Evolutionary conservation across 2,888 invertebrate genomes (phyloP).

Genomic region (Acronicta leporina): DNA sequence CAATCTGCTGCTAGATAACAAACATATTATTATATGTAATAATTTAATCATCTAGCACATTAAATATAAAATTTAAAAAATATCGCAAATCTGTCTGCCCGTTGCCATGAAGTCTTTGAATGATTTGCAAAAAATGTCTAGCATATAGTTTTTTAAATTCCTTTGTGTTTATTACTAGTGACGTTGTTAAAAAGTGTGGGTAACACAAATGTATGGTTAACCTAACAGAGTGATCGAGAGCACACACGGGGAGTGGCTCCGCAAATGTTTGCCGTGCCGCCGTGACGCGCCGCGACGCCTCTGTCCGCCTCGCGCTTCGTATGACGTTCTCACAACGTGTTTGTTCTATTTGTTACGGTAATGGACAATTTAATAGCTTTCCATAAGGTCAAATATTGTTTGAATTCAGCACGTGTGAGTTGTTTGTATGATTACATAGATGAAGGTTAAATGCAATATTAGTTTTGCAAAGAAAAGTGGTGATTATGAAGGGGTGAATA

Average conservation of each 20-base stretch:
- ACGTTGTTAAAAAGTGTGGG: constrained; percentile 18
- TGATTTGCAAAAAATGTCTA: no score
- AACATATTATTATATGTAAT: no score
- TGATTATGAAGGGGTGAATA: no score
- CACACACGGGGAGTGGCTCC: constrained; percentile 74
- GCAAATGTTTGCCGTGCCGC: constrained; percentile 75
- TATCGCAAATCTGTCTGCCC: no score
- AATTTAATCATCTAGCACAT: no score
- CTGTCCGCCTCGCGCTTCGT: constrained; percentile 63
- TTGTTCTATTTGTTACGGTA: constrained; percentile 80
- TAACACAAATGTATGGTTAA: constrained; percentile 54
- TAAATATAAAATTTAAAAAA: no score
- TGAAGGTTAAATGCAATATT: constrained; percentile 6
- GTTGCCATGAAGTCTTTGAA: no score
- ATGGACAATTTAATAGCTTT: constrained; percentile 81
- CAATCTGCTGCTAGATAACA: no score
- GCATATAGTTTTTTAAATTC: neutral
- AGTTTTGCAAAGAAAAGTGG: neutral
- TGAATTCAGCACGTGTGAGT: constrained; percentile 56
- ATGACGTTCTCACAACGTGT: constrained; percentile 72
- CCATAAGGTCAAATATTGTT: constrained; percentile 70
- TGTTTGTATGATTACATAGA: constrained; percentile 10
- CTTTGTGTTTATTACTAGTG: neutral
- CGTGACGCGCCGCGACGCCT: constrained; percentile 57
- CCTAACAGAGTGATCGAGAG: constrained; percentile 73